Evolutionary conservation across 2,113 vertebrate species (phyloP).

Genomic region (Coptodon rendalli): DNA sequence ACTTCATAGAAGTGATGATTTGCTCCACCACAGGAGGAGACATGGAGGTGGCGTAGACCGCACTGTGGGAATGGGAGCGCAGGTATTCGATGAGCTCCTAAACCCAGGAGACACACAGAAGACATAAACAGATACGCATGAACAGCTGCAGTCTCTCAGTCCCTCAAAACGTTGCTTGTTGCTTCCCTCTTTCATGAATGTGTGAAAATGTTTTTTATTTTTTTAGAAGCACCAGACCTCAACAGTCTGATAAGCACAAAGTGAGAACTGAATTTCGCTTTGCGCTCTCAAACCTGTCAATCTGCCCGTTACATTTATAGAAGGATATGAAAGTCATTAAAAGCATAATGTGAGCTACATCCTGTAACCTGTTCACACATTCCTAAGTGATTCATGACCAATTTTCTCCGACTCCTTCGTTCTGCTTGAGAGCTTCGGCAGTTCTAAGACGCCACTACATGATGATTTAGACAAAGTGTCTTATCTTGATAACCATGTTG

Average conservation of each 20-base stretch:
- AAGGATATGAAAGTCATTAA: not conserved
- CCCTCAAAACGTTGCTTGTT: not conserved
- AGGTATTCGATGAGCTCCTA: conserved; percentile 89
- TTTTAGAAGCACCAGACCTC: not conserved
- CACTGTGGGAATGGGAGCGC: conserved; percentile 87
- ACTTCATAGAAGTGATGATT: conserved; percentile 91
- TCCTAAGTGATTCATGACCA: not conserved
- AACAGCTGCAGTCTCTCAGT: not conserved
- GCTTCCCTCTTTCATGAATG: not conserved
- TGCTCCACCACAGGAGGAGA: conserved; percentile 89
- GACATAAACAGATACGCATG: not conserved
- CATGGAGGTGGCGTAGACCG: conserved; percentile 85
- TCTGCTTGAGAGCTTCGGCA: not conserved
- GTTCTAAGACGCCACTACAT: not conserved
- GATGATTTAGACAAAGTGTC: not conserved
- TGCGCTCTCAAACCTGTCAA: not conserved
- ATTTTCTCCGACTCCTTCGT: not conserved
- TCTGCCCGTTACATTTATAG: not conserved
- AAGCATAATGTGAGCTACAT: not conserved
- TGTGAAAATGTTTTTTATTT: not conserved
- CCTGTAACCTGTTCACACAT: not conserved
- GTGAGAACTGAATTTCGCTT: not conserved
- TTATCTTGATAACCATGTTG: not conserved
- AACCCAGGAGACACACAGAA: conserved; percentile 15
- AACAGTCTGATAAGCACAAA: not conserved